These are phyloP conservation scores for Zoanthus solanderi DNA, from an alignment of 92 coral and sea anemone species.

Conservation along the genomic window DNA sequence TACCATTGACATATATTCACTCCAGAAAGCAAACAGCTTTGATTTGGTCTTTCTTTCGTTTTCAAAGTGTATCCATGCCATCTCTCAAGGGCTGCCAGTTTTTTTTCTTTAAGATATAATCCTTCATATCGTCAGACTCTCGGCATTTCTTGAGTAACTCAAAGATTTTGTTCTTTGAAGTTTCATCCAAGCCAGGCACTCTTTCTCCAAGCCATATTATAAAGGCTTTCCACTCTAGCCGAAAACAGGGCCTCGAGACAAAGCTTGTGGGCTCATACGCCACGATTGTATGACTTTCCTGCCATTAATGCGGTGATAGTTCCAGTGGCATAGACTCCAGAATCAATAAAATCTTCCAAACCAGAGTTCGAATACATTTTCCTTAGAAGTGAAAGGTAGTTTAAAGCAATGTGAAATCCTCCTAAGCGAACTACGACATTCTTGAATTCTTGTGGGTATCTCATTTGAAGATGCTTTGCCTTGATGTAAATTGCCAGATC, in stretches of 20 bases:
- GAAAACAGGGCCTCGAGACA: slow-evolving; percentile 70
- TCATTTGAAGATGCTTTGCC: slow-evolving; percentile 76
- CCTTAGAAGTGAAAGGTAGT: slow-evolving; percentile 48
- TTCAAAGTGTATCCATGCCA: too few species aligned
- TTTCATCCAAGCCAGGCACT: too few species aligned
- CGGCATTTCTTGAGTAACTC: too few species aligned
- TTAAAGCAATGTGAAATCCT: slow-evolving; percentile 59
- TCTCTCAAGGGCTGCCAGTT: too few species aligned
- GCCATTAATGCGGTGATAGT: slow-evolving; percentile 64
- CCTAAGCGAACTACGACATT: slow-evolving; percentile 69
- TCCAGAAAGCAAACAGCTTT: too few species aligned
- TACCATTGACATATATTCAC: too few species aligned
- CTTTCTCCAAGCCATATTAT: background rate
- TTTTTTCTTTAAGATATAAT: too few species aligned
- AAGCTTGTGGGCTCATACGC: slow-evolving; percentile 80
- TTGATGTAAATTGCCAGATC: slow-evolving; percentile 68
- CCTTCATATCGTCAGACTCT: too few species aligned
- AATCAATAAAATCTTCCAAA: slow-evolving; percentile 69
- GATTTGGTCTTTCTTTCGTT: too few species aligned
- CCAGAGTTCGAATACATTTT: slow-evolving; percentile 48
- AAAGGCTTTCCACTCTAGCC: slow-evolving; percentile 71
- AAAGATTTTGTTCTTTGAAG: too few species aligned
- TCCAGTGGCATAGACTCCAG: slow-evolving; percentile 73
- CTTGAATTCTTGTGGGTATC: slow-evolving; percentile 58
- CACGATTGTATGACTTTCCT: slow-evolving; percentile 78